phyloP scores from a whole-genome alignment of 2,113 vertebrate genomes.

The Condylura cristata region DNA sequence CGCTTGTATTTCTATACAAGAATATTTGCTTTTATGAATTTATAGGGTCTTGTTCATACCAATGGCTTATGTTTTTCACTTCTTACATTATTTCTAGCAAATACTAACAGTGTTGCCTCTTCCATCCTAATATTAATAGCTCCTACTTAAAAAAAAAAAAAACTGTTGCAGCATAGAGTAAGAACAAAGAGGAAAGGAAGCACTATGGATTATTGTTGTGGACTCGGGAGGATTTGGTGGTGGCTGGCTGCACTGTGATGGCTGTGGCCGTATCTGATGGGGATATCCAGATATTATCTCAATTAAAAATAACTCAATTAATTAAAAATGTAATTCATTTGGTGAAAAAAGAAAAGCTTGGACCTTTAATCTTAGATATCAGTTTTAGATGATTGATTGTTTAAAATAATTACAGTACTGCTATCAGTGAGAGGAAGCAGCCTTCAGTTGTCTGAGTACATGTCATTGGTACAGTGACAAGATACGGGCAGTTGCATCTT shows the following conservation, averaged over 20 bases:
- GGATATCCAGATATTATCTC: too few species aligned
- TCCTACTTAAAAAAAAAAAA: background rate
- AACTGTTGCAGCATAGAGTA: too few species aligned
- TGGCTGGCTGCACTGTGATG: too few species aligned
- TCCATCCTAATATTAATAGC: background rate
- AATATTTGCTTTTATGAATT: slow-evolving; percentile 11
- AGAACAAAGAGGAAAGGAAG: too few species aligned
- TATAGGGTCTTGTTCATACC: background rate
- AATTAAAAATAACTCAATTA: too few species aligned
- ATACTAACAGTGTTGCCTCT: background rate
- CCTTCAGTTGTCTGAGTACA: background rate
- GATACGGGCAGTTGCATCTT: background rate
- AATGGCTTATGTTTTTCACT: slow-evolving; percentile 4
- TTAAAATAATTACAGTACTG: background rate
- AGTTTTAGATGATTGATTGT: background rate
- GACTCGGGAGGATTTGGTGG: too few species aligned
- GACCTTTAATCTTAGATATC: background rate
- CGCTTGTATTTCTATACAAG: background rate
- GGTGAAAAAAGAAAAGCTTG: background rate
- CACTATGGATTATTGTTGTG: too few species aligned
- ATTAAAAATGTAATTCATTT: too few species aligned
- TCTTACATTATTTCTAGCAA: background rate
- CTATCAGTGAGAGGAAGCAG: background rate
- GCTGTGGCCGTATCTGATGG: too few species aligned
- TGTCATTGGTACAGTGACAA: slow-evolving; percentile 8